A percentile compares a stretch with the other conserved stretches of the same genome.
phyloP scores from a whole-genome alignment of 2,888 invertebrate genomes.

The Troglohyphantes excavatus region DNA sequence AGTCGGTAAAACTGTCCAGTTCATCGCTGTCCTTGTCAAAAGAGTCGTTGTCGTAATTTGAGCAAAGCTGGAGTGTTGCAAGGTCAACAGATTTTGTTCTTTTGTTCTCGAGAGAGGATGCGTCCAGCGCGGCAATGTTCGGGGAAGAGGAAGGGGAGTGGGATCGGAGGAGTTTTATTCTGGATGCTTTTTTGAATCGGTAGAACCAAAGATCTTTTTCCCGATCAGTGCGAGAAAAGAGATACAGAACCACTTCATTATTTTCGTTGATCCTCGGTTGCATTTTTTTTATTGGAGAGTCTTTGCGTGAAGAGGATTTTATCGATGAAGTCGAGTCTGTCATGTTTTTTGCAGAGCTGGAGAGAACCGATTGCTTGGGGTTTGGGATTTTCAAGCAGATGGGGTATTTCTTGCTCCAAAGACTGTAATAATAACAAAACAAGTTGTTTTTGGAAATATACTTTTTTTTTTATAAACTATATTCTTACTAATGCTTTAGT shows the following conservation, averaged over 20 bases:
- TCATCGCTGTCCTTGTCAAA: constrained; percentile 49
- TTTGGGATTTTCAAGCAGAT: constrained; percentile 87
- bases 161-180: constrained; percentile 80
- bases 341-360: constrained; percentile 58
- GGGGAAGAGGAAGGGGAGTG: constrained; percentile 67
- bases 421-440: constrained; percentile 56
- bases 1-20: constrained; percentile 38
- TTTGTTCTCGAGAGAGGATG: constrained; percentile 38
- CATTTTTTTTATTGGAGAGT: constrained; percentile 34
- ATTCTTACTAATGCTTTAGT: no score
- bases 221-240: constrained; percentile 91
- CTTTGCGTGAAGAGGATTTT: constrained; percentile 37
- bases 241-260: constrained; percentile 83
- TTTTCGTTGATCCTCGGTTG: constrained; percentile 64
- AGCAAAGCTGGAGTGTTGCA: constrained; percentile 45
- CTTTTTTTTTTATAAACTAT: no score
- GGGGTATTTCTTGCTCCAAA: constrained; percentile 96
- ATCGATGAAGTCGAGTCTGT: neutral
- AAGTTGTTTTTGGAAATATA: no score
- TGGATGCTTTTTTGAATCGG: constrained; percentile 82
- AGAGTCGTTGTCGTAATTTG: constrained; percentile 27
- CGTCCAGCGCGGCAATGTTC: constrained; percentile 24
- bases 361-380: constrained; percentile 57
- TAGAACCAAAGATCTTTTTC: constrained; percentile 95
- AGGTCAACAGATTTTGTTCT: constrained; percentile 69